A percentile compares a stretch with the other conserved stretches of the same genome.
Evolutionary conservation across 2,113 vertebrate species (phyloP).

Genomic region (Gorsachius goisagi): DNA sequence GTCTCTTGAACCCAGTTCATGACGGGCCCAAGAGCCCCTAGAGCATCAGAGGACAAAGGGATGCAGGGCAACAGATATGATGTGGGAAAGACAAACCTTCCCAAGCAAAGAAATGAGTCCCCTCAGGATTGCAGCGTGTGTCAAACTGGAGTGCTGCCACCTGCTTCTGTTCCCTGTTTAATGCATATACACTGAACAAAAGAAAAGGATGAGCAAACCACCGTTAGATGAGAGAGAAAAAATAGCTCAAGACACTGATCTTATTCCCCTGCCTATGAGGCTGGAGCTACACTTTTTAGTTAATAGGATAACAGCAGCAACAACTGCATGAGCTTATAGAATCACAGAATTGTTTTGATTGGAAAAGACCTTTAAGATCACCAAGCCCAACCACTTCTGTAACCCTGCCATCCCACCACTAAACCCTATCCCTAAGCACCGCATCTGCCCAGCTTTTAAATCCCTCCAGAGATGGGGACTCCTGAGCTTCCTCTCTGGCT

Average conservation of each 20-base stretch:
- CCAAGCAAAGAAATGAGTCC: background rate
- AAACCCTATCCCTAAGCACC: no score
- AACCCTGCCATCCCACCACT: no score
- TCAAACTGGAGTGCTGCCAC: background rate
- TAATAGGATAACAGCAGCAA: background rate
- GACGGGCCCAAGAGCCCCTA: background rate
- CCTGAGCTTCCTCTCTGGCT: background rate
- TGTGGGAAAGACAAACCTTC: background rate
- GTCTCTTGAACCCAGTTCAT: background rate
- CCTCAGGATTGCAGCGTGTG: background rate
- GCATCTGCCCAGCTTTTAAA: no score
- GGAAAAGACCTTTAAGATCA: no score
- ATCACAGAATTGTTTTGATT: no score
- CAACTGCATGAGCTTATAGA: background rate
- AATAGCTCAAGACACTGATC: background rate
- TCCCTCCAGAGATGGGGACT: no score
- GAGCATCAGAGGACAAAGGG: background rate
- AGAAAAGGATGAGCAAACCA: background rate
- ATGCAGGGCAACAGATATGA: background rate
- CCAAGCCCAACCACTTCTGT: no score
- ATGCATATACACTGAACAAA: background rate
- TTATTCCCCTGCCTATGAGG: background rate
- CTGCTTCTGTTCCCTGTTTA: background rate
- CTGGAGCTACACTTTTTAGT: background rate
- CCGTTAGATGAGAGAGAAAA: background rate